Conservation (phyloP, 2,888 invertebrate species). For the Microctonus brassicae region DNA sequence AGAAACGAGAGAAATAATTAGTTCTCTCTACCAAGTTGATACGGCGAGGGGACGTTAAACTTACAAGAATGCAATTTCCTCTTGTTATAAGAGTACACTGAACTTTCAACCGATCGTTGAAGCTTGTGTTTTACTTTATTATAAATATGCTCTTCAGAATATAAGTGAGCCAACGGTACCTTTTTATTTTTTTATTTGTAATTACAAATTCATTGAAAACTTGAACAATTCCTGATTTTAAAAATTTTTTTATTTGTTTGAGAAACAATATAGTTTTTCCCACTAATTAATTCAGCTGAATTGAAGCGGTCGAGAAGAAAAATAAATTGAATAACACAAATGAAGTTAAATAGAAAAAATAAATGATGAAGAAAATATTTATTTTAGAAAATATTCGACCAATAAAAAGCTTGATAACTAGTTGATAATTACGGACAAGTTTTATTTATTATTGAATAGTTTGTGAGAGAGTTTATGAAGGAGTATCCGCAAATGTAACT, state of each 20-base stretch:
- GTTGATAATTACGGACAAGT: too few species aligned
- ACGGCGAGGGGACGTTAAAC: conserved; percentile 19
- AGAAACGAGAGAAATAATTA: conserved; percentile 28
- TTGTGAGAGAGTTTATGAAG: too few species aligned
- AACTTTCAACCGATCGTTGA: conserved; percentile 7
- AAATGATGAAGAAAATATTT: not conserved
- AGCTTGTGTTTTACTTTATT: conserved; percentile 11
- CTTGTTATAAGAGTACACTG: conserved; percentile 13
- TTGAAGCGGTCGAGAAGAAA: too few species aligned
- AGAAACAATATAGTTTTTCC: not conserved
- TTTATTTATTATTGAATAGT: too few species aligned
- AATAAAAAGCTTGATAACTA: too few species aligned
- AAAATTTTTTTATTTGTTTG: not conserved
- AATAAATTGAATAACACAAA: not conserved
- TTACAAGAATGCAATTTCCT: conserved; percentile 31
- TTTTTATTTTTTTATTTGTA: not conserved
- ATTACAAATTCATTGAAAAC: not conserved
- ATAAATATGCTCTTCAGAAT: not conserved
- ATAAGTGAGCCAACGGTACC: not conserved
- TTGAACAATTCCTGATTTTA: not conserved
- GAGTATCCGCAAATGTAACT: not conserved
- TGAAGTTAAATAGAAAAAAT: too few species aligned
- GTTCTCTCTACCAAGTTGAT: conserved; percentile 25
- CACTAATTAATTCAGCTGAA: too few species aligned
- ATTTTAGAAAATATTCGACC: too few species aligned